Evolutionary conservation across 2,888 invertebrate species (phyloP).

Genomic region (Colletes collaris): DNA sequence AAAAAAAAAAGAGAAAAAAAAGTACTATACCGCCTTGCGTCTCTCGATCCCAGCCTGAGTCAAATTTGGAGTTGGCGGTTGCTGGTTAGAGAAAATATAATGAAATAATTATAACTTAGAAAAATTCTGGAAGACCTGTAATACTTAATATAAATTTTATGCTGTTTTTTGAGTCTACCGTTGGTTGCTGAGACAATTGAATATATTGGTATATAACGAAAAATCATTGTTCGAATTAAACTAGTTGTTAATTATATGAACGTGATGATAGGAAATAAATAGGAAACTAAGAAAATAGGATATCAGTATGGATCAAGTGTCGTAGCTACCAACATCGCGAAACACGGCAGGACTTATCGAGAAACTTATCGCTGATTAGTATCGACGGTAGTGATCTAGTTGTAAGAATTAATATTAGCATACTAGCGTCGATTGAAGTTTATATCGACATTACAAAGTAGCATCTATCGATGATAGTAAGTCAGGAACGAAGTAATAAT

Average conservation of each 20-base stretch:
- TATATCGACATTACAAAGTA: constrained; percentile 63
- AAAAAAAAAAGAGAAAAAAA: constrained; percentile 59
- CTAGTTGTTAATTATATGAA: constrained; percentile 67
- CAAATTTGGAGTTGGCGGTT: constrained; percentile 66
- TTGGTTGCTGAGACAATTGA: constrained; percentile 70
- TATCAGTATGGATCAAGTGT: constrained; percentile 66
- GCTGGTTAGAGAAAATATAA: constrained; percentile 70
- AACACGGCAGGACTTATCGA: constrained; percentile 56
- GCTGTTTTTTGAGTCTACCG: constrained; percentile 60
- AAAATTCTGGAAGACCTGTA: constrained; percentile 78
- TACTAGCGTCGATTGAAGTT: constrained; percentile 66
- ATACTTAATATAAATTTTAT: constrained; percentile 71
- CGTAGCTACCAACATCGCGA: constrained; percentile 63
- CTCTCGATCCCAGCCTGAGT: constrained; percentile 63
- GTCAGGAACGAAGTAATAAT: constrained; percentile 62
- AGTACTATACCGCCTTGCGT: constrained; percentile 61
- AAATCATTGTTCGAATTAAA: constrained; percentile 65
- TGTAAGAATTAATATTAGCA: constrained; percentile 69
- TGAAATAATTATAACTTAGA: constrained; percentile 69
- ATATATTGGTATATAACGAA: constrained; percentile 63
- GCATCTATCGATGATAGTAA: constrained; percentile 60
- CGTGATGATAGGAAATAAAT: constrained; percentile 65
- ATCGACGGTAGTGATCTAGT: constrained; percentile 68
- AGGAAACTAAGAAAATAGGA: constrained; percentile 51
- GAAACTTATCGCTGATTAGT: constrained; percentile 69